Evolutionary conservation across 2,888 invertebrate species (phyloP), one percentile per base, ranked within the genome.

Genomic region (Diogma glabrata): DNA sequence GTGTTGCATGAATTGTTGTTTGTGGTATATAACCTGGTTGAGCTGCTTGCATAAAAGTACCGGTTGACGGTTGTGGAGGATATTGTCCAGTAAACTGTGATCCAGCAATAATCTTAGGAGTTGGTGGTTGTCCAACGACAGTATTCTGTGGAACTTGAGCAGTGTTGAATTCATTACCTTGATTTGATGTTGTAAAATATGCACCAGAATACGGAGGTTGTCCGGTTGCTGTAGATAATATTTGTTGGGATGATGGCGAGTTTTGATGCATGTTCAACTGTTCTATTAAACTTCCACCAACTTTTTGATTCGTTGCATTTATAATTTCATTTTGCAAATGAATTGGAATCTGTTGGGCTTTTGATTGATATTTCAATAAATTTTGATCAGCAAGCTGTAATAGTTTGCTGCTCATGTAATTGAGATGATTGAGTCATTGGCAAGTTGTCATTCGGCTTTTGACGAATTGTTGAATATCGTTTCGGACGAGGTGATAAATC

Each of bases 401-500:
- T 19, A 36, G 45, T n/a, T 17, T 36, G 36, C n/a, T 22, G 12
- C 19, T 17, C 40, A 19, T 33, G 24, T 3, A 16, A 24, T 26
- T 33, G 17, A n/a, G 43, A 43, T 45, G 50, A 38, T 49, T 47
- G 49, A 33, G 40, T 47, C 24, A 66, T 63, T 23, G 48, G 36
- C 57, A 61, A 63, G 57, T 60, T 62, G 47, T 61, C 64, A 8
- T 63, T 56, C 43, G 73, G 71, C 51, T 78, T 67, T 62, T 80
- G 79, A 51, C 83, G 71, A 59, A 82, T 73, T 52, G 79, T 78
- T 3, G 83, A 84, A 63, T 84, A 84, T 20, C 83, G 72, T 60
- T 83, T 83, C 8, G 81, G 77, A 56, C 77, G 71, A 52, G 67
- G 71, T 26, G 65, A 46, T 46, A 16, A 67, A 51, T 69, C 61